phyloP scores from a whole-genome alignment of 2,888 invertebrate genomes.

The Poecilus cupreus region DNA sequence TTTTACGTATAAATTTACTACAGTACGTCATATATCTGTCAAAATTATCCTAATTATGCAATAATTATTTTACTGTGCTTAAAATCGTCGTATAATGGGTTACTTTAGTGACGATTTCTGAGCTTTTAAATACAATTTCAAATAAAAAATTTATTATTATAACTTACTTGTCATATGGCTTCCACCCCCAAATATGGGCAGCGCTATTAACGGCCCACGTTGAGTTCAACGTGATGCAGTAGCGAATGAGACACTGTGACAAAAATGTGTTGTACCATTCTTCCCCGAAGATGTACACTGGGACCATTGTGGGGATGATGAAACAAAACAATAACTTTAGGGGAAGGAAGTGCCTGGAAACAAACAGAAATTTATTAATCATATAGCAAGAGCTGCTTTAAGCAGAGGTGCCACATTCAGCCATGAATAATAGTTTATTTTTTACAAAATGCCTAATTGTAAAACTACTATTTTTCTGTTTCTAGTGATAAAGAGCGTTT shows the following conservation, averaged over 20 bases:
- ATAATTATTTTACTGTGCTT: no score
- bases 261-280: conserved; percentile 79
- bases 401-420: no score
- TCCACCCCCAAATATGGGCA: conserved; percentile 86
- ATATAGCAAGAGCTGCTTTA: no score
- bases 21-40: no score
- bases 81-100: no score
- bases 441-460: no score
- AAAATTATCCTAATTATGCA: no score
- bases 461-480: no score
- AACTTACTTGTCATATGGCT: conserved; percentile 83
- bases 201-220: conserved; percentile 95
- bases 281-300: conserved; percentile 83
- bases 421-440: no score
- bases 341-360: conserved; percentile 68
- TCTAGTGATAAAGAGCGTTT: no score
- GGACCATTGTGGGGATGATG: conserved; percentile 75
- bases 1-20: no score
- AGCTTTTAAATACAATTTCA: background rate
- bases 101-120: background rate
- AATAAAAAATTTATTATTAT: no score
- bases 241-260: conserved; percentile 82
- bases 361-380: background rate
- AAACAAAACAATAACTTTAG: conserved; percentile 76
- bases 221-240: conserved; percentile 83